phyloP scores from a whole-genome alignment of 2,113 vertebrate genomes.

The Myanophis thanlyinensis region DNA sequence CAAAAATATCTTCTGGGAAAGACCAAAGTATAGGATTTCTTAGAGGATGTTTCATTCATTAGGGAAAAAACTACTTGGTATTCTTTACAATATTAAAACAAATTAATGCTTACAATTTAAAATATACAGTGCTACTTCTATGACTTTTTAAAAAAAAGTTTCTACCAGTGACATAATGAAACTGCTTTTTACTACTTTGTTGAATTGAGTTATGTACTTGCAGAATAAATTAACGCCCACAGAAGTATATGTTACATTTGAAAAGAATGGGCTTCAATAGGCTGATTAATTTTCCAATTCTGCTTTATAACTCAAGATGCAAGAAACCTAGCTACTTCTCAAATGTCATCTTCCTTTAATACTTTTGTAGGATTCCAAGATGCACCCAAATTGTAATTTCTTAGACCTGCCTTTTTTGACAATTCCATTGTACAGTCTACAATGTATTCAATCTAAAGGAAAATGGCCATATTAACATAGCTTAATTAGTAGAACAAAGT shows the following conservation, averaged over 20 bases:
- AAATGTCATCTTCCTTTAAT: constrained; percentile 37
- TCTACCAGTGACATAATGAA: neutral
- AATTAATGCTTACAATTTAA: neutral
- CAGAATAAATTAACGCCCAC: neutral
- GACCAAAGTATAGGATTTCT: too few relatives aligned
- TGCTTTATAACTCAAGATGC: constrained; percentile 51
- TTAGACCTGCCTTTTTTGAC: constrained; percentile 44
- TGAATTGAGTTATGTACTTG: neutral
- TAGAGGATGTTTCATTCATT: neutral
- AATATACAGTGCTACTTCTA: neutral
- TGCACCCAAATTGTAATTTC: constrained; percentile 46
- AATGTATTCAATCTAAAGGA: constrained; percentile 44
- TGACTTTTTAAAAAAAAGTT: neutral
- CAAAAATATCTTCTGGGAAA: neutral
- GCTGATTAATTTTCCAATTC: constrained; percentile 67
- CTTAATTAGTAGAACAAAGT: constrained; percentile 33
- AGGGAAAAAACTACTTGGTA: neutral
- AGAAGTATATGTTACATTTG: neutral
- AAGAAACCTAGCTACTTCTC: constrained; percentile 43
- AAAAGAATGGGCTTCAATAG: constrained; percentile 35
- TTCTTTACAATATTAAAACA: neutral
- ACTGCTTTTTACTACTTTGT: neutral
- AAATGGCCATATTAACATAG: constrained; percentile 5
- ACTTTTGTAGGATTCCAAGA: constrained; percentile 42
- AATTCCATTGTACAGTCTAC: constrained; percentile 34